Conservation (phyloP, 1,140 invertebrate genomes). For the Pristionchus pacificus region DNA sequence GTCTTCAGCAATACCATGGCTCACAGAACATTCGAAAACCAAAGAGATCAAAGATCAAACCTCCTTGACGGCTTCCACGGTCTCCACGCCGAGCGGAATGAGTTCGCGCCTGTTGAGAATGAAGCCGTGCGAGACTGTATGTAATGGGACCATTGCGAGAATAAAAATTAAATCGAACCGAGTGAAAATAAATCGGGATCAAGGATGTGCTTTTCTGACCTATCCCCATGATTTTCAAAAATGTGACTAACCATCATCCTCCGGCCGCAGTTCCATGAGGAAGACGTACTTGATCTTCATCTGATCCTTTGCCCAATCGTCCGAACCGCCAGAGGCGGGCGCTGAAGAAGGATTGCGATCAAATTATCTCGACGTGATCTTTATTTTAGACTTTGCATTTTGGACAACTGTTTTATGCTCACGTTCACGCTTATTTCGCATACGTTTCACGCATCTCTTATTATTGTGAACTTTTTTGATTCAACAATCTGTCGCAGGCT, state of each 20-base stretch:
- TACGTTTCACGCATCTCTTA: too few relatives aligned
- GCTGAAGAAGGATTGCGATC: slow-evolving; percentile 33
- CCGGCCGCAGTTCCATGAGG: slow-evolving; percentile 47
- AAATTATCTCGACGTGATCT: slow-evolving; percentile 14
- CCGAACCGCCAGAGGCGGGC: slow-evolving; percentile 55
- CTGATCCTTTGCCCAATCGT: slow-evolving; percentile 55
- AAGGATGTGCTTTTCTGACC: neutral
- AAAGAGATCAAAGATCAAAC: slow-evolving; percentile 12
- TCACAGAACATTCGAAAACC: neutral
- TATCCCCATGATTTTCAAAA: slow-evolving; percentile 1
- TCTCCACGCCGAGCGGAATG: slow-evolving; percentile 70
- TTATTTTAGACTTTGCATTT: too few relatives aligned
- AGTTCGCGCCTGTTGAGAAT: slow-evolving; percentile 65
- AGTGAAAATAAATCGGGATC: too few relatives aligned
- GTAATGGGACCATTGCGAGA: too few relatives aligned
- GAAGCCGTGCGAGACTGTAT: slow-evolving; percentile 58
- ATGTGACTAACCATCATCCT: slow-evolving; percentile 34
- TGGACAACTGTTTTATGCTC: too few relatives aligned
- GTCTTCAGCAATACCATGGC: neutral
- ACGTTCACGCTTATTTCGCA: too few relatives aligned
- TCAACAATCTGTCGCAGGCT: too few relatives aligned
- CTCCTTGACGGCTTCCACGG: slow-evolving; percentile 64
- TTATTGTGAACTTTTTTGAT: too few relatives aligned
- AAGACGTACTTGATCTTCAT: slow-evolving; percentile 56
- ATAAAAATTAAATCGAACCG: slow-evolving; percentile 4